These are phyloP conservation scores for Pachycephala philippinensis DNA, from an alignment of 2,113 vertebrate genomes.

Conservation along the genomic window DNA sequence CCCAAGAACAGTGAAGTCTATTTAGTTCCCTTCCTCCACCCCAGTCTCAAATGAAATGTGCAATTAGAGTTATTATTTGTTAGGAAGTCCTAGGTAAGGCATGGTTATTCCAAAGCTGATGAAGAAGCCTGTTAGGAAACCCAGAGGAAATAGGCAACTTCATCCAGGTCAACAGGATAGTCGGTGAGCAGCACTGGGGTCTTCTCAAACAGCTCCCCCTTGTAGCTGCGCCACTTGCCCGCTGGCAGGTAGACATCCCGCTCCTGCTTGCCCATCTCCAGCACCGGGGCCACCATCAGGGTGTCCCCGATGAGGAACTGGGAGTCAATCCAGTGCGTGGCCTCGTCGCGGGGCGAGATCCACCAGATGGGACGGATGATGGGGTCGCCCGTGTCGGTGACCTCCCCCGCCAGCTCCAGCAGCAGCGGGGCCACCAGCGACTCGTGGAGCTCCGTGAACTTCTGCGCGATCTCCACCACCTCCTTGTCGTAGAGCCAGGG, in stretches of 20 bases:
- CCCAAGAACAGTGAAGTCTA: neutral
- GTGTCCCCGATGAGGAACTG: slow-evolving; percentile 97
- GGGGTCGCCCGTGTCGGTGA: slow-evolving; percentile 88
- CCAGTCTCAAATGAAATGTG: neutral
- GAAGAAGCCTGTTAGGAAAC: slow-evolving; percentile 31
- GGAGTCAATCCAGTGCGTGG: slow-evolving; percentile 88
- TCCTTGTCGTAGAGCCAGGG: slow-evolving; percentile 92
- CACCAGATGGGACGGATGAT: slow-evolving; percentile 98
- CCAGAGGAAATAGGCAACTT: slow-evolving; percentile 92
- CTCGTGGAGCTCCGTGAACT: slow-evolving; percentile 87
- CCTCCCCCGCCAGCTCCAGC: slow-evolving; percentile 88
- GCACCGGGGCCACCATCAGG: slow-evolving; percentile 92
- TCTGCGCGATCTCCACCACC: slow-evolving; percentile 89
- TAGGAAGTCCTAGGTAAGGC: slow-evolving; percentile 48
- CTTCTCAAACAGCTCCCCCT: slow-evolving; percentile 91
- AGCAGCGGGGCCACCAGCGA: slow-evolving; percentile 89
- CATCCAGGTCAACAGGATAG: slow-evolving; percentile 56
- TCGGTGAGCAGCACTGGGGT: slow-evolving; percentile 66
- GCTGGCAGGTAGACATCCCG: slow-evolving; percentile 92
- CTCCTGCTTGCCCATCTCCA: slow-evolving; percentile 93
- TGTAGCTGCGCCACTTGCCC: slow-evolving; percentile 94
- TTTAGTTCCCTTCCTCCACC: neutral
- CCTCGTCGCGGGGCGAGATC: slow-evolving; percentile 88
- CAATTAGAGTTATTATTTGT: slow-evolving; percentile 27
- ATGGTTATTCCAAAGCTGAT: neutral